Conservation (phyloP, 2,113 vertebrate genomes). For the Chunga burmeisteri region DNA sequence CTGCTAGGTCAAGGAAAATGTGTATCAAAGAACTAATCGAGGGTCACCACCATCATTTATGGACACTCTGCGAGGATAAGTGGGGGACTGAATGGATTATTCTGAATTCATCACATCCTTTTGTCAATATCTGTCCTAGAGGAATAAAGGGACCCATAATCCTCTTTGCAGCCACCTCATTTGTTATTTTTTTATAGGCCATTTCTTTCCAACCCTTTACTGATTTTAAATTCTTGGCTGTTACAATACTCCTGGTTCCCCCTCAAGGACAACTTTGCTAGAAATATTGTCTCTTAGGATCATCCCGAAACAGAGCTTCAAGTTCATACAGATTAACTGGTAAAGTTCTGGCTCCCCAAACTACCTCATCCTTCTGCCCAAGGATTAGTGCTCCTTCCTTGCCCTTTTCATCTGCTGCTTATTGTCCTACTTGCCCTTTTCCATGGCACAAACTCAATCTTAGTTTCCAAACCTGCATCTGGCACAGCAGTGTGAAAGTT, state of each 20-base stretch:
- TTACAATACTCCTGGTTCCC: not conserved
- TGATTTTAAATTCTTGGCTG: constrained; percentile 8
- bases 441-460: not conserved
- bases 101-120: not conserved
- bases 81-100: not conserved
- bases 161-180: not conserved
- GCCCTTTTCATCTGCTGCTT: not conserved
- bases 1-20: constrained; percentile 8
- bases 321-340: not conserved
- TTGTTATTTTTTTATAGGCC: constrained; percentile 26
- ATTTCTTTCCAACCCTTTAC: not conserved
- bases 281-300: constrained; percentile 10
- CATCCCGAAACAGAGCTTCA: not conserved
- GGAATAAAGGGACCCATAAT: not conserved
- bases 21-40: not conserved
- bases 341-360: not conserved
- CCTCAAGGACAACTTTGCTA: not conserved
- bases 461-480: not conserved
- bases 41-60: constrained; percentile 30
- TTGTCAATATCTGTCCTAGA: constrained; percentile 30
- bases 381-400: not conserved
- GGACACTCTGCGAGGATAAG: not conserved
- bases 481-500: not conserved
- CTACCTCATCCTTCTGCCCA: not conserved
- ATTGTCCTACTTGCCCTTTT: not conserved